These are phyloP conservation scores for Hydriomena furcata DNA, from an alignment of 2,888 invertebrate genomes.

Conservation along the genomic window DNA sequence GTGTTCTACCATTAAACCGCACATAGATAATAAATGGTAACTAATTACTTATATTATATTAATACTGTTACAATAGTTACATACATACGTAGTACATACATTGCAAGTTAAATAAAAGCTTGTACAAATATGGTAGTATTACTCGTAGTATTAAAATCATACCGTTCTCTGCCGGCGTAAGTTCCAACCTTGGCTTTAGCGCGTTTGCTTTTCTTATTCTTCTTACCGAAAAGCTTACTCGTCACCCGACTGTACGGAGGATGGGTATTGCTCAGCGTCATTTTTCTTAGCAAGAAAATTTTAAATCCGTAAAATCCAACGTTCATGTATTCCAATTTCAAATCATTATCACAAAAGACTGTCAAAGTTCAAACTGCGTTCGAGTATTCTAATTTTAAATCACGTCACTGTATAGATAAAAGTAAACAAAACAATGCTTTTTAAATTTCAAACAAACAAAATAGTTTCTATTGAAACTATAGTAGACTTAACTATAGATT, in stretches of 20 bases:
- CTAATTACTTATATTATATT: too few species aligned
- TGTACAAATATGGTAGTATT: not conserved
- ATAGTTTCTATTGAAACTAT: conserved; percentile 21
- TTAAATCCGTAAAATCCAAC: conserved; percentile 3
- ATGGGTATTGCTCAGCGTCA: conserved; percentile 65
- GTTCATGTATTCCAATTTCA: not conserved
- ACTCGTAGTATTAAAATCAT: conserved; percentile 18
- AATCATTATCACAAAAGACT: conserved; percentile 9
- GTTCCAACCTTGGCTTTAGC: conserved; percentile 66
- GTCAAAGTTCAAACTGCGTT: conserved; percentile 10
- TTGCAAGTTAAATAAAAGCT: too few species aligned
- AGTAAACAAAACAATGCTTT: conserved; percentile 11
- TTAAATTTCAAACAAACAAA: conserved; percentile 20
- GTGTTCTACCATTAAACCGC: too few species aligned
- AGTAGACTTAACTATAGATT: too few species aligned
- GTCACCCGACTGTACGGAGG: conserved; percentile 64
- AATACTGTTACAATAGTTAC: too few species aligned
- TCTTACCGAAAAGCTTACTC: conserved; percentile 72
- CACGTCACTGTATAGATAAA: conserved; percentile 10
- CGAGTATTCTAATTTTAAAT: conserved; percentile 4
- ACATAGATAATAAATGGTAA: too few species aligned
- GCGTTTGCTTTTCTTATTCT: conserved; percentile 69
- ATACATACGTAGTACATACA: too few species aligned
- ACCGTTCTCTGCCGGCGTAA: conserved; percentile 71
- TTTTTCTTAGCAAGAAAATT: conserved; percentile 38